Evolutionary conservation across 1,140 invertebrate genomes (phyloP), one percentile per base, ranked within the genome.

Genomic region (Daktulosphaira vitifoliae): DNA sequence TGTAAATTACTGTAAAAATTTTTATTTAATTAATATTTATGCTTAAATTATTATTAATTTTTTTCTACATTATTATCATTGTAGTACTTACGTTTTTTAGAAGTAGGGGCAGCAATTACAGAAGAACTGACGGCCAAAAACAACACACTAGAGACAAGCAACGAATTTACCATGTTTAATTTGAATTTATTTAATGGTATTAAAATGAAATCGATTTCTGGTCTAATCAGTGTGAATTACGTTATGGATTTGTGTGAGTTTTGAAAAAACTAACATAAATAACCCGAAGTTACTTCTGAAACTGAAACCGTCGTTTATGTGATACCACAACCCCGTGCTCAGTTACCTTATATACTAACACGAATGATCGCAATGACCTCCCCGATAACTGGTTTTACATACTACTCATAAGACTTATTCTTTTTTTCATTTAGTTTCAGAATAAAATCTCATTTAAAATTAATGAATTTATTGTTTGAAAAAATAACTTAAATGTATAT

Each of bases 121-220:
- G 56, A 62, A 62, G 56, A 38, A 62, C 44, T 39, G 6, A 62
- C 56, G 56, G 56, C 56, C 56, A 62, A 62, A 33, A 62, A 62
- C 42, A 62, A 62, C 11, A 42, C 56, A 62, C 25, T 33, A 2
- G 46, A 39, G 42, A 62, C 44, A 38, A 62, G 56, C 56, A 62
- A 62, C 56, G 56, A 62, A 46, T 62, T 62, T 46, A 39, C 56
- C 56, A 62, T 62, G 44, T 56, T 54, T 20, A 48, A 18, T 48
- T 18, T 16, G 18, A 3, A 16, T 48, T 48, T 16, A 16, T 44
- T 3, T n/a, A n/a, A 44, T 44, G 44, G 26, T 46, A 46, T 46
- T 0, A 16, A 62, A 56, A 56, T 8, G 9, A 44, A 29, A 62
- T 62, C 56, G 56, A 62, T 62, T 18, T 62, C 56, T 15, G 56